phyloP scores from a whole-genome alignment of 2,797 vertebrate genomes.

The Sebastes flavidus region DNA sequence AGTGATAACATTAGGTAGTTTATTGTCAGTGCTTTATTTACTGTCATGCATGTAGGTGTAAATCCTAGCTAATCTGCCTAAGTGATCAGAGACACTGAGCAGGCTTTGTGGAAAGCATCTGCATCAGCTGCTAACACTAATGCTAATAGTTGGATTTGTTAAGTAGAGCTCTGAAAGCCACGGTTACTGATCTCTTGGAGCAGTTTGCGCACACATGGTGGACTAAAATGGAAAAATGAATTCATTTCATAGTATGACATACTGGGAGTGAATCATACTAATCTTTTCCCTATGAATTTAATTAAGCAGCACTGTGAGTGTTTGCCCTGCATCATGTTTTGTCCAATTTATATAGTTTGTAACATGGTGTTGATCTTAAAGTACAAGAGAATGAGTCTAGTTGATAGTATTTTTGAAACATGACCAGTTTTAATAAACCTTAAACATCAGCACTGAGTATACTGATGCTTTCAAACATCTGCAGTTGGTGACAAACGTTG shows the following conservation, averaged over 20 bases:
- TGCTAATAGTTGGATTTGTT: slow-evolving; percentile 28
- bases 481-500: neutral
- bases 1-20: slow-evolving; percentile 13
- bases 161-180: slow-evolving; percentile 5
- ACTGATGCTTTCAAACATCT: neutral
- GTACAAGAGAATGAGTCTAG: neutral
- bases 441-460: neutral
- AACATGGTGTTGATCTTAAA: neutral
- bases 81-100: slow-evolving; percentile 28
- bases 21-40: slow-evolving; percentile 24
- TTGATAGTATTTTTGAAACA: neutral
- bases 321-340: neutral
- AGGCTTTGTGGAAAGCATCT: slow-evolving; percentile 21
- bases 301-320: neutral
- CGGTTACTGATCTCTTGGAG: neutral
- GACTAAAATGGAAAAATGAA: slow-evolving; percentile 17
- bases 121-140: slow-evolving; percentile 20
- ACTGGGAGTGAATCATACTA: neutral
- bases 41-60: slow-evolving; percentile 21
- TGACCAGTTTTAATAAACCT: neutral
- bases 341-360: neutral
- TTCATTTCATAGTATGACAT: neutral
- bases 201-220: slow-evolving; percentile 11
- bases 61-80: slow-evolving; percentile 19
- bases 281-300: neutral